Evolutionary conservation across 2,113 vertebrate genomes (phyloP).

Genomic region (Antechinus stuartii): DNA sequence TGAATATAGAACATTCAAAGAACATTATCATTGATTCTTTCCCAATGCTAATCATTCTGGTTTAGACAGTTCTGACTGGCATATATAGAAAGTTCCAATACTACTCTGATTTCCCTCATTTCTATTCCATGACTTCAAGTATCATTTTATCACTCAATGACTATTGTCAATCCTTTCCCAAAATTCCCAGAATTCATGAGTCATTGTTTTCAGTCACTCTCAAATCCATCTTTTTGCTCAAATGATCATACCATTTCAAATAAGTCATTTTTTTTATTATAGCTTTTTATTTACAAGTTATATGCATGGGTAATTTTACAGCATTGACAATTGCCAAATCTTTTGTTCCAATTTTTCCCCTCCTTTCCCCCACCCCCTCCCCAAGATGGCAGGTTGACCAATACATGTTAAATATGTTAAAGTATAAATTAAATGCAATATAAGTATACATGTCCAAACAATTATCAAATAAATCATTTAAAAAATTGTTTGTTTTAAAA

Average conservation of each 20-base stretch:
- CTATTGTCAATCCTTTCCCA: rapidly evolving
- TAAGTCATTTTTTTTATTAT: not conserved
- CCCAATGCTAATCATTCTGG: not conserved
- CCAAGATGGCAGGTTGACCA: no score
- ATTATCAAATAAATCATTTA: no score
- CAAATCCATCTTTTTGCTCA: not conserved
- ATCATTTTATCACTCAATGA: not conserved
- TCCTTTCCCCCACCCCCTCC: no score
- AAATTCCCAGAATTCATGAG: rapidly evolving
- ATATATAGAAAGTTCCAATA: not conserved
- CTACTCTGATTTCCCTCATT: not conserved
- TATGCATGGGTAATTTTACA: no score
- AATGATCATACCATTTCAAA: not conserved
- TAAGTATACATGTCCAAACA: no score
- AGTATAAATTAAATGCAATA: no score
- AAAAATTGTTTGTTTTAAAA: not conserved
- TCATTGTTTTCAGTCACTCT: rapidly evolving
- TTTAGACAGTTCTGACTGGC: rapidly evolving
- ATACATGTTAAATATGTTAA: no score
- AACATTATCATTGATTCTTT: not conserved
- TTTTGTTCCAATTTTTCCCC: no score
- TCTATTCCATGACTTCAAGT: rapidly evolving
- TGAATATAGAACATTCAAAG: rapidly evolving
- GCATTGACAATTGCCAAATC: no score
- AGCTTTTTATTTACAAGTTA: no score